These are phyloP conservation scores for Saxidomus purpurata DNA, from an alignment of 1,140 invertebrate genomes.

Conservation along the genomic window DNA sequence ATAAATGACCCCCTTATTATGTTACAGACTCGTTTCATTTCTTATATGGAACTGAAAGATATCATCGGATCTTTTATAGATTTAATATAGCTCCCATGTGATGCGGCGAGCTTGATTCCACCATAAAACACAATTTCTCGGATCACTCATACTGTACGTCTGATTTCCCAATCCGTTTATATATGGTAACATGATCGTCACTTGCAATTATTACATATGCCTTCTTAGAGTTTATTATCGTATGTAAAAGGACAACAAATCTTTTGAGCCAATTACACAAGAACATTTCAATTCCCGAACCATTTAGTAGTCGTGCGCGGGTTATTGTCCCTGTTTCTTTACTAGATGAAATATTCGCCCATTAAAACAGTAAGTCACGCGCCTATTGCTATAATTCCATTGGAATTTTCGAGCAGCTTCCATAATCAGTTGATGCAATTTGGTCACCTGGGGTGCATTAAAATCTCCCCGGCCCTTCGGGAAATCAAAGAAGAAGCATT, in stretches of 20 bases:
- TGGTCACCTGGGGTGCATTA: slow-evolving; percentile 60
- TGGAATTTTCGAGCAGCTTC: slow-evolving; percentile 39
- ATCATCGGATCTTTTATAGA: neutral
- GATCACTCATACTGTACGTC: neutral
- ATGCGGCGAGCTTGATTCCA: neutral
- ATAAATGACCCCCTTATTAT: neutral
- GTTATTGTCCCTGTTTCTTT: slow-evolving; percentile 29
- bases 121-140: slow-evolving; percentile 37
- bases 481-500: slow-evolving; percentile 65
- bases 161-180: slow-evolving; percentile 62
- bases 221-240: neutral
- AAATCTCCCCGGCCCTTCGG: slow-evolving; percentile 55
- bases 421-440: slow-evolving; percentile 59
- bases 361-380: slow-evolving; percentile 61
- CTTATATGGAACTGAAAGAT: neutral
- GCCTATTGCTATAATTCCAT: slow-evolving; percentile 56
- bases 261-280: slow-evolving; percentile 51
- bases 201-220: slow-evolving; percentile 33
- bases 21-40: slow-evolving; percentile 7
- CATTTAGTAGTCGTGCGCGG: slow-evolving; percentile 7
- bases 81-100: neutral
- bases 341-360: slow-evolving; percentile 64
- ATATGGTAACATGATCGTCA: slow-evolving; percentile 30
- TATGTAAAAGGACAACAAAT: slow-evolving; percentile 41
- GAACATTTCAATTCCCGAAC: slow-evolving; percentile 49